Conservation (phyloP, 2,888 invertebrate species). For the Myopa testacea region DNA sequence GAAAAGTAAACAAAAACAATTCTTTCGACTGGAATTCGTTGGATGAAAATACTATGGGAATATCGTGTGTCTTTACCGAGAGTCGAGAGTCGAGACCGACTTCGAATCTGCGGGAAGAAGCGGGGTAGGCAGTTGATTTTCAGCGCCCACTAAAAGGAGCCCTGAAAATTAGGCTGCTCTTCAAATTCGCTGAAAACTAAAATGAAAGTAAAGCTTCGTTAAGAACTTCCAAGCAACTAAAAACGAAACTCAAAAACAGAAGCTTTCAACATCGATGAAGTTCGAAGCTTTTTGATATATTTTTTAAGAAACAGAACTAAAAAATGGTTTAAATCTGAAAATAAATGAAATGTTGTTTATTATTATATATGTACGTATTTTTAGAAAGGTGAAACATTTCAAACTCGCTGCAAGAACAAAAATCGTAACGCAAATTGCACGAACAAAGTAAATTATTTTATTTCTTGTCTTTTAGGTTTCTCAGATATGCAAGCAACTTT, state of each 20-base stretch:
- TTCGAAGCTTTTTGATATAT: not conserved
- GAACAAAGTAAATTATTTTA: slow-evolving; percentile 36
- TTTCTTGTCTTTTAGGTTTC: not conserved
- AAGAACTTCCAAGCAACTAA: slow-evolving; percentile 2
- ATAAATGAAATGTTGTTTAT: slow-evolving; percentile 10
- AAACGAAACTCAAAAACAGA: too few relatives aligned
- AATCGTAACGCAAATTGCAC: slow-evolving; percentile 38
- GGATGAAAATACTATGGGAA: not conserved
- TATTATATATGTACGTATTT: not conserved
- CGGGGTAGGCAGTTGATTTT: too few relatives aligned
- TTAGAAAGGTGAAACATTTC: slow-evolving; percentile 24
- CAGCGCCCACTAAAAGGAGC: too few relatives aligned
- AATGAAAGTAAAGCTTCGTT: slow-evolving; percentile 23
- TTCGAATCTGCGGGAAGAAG: too few relatives aligned
- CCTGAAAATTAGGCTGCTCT: too few relatives aligned
- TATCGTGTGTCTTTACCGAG: too few relatives aligned
- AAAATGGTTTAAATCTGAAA: not conserved
- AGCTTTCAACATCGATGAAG: too few relatives aligned
- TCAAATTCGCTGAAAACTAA: not conserved
- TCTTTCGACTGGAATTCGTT: not conserved
- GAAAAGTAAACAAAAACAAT: not conserved
- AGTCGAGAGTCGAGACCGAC: too few relatives aligned
- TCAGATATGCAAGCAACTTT: not conserved
- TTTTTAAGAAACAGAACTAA: not conserved
- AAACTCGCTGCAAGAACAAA: slow-evolving; percentile 38